Conservation (phyloP, 2,797 vertebrate genomes). For the Microctenopoma lineatum region DNA sequence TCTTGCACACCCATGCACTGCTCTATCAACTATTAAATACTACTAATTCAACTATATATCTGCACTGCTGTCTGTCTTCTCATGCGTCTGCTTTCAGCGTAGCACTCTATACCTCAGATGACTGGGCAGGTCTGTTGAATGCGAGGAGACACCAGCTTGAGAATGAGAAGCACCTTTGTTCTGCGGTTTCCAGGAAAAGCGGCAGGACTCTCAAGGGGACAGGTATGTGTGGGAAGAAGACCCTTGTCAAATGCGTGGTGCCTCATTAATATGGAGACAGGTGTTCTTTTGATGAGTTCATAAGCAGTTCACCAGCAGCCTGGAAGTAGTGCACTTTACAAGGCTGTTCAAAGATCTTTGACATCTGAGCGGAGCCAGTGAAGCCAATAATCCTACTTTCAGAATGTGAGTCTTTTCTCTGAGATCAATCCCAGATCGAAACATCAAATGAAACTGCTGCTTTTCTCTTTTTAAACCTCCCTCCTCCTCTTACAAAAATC, state of each 20-base stretch:
- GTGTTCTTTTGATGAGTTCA: slow-evolving; percentile 94
- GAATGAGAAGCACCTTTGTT: slow-evolving; percentile 65
- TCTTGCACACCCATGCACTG: not conserved
- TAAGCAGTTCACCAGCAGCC: slow-evolving; percentile 92
- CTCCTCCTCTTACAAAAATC: slow-evolving; percentile 85
- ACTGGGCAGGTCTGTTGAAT: slow-evolving; percentile 31
- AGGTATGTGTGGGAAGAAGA: slow-evolving; percentile 84
- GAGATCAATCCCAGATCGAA: slow-evolving; percentile 99
- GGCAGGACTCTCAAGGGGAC: slow-evolving; percentile 78
- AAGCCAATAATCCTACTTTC: slow-evolving; percentile 99
- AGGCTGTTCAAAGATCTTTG: slow-evolving; percentile 99
- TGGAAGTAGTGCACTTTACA: slow-evolving; percentile 96
- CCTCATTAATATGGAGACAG: slow-evolving; percentile 92
- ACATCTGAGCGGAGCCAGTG: slow-evolving; percentile 97
- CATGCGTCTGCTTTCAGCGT: slow-evolving; percentile 13
- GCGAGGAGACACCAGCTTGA: slow-evolving; percentile 44
- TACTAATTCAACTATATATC: not conserved
- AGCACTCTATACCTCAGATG: slow-evolving; percentile 16
- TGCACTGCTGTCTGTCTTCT: not conserved
- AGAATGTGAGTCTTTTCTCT: slow-evolving; percentile 94
- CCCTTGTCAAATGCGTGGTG: slow-evolving; percentile 72
- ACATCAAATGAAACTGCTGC: slow-evolving; percentile 95
- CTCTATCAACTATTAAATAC: not conserved
- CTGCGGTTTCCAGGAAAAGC: slow-evolving; percentile 81
- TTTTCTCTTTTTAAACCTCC: slow-evolving; percentile 83